A percentile compares a stretch with the other conserved stretches of the same genome.
These are phyloP conservation scores for Tipula helvola DNA, from an alignment of 2,888 invertebrate species.

Conservation along the genomic window DNA sequence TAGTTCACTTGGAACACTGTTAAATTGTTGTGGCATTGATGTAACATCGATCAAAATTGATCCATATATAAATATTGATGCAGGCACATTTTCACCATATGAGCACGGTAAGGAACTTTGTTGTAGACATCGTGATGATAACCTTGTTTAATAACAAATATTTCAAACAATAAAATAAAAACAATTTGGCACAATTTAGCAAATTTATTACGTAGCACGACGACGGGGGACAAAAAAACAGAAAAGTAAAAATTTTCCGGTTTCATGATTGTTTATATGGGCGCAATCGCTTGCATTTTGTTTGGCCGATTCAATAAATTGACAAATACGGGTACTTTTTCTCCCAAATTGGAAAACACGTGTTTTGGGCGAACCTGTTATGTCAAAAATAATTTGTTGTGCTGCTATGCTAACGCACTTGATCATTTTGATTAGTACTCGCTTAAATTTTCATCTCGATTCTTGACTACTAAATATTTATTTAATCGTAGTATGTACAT, in stretches of 20 bases:
- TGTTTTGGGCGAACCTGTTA: not conserved
- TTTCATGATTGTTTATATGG: not conserved
- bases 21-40: slow-evolving; percentile 89
- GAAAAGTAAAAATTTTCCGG: not conserved
- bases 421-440: not conserved
- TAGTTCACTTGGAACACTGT: slow-evolving; percentile 87
- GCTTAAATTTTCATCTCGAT: not conserved
- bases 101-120: slow-evolving; percentile 68
- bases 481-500: no score
- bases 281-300: not conserved
- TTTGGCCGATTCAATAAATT: not conserved
- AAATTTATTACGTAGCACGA: not conserved
- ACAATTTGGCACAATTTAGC: not conserved
- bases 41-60: slow-evolving; percentile 99
- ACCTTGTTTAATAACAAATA: not conserved
- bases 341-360: not conserved
- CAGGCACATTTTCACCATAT: slow-evolving; percentile 97
- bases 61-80: slow-evolving; percentile 98
- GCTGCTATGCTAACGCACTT: not conserved
- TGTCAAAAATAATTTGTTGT: not conserved
- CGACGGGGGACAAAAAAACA: not conserved
- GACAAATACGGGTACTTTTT: no score
- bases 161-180: not conserved
- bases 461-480: no score
- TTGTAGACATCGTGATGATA: not conserved